These are phyloP conservation scores for Leptosomus discolor DNA, from an alignment of 2,113 vertebrate species.

Conservation along the genomic window DNA sequence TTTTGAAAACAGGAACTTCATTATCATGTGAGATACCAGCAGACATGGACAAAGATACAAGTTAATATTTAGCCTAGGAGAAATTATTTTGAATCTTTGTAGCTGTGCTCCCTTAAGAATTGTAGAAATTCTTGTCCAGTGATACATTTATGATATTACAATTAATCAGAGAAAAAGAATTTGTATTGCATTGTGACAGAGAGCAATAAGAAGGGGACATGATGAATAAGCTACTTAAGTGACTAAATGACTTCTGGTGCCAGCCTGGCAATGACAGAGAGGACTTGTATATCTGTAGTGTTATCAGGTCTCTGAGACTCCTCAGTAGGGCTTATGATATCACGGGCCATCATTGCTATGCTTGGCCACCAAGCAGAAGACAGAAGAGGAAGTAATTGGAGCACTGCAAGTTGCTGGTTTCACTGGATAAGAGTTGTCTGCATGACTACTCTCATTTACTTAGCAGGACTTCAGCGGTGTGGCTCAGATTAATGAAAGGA, in stretches of 20 bases:
- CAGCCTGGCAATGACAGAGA: not conserved
- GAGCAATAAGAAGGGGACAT: not conserved
- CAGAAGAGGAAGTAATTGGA: not conserved
- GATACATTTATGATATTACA: not conserved
- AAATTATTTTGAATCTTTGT: not conserved
- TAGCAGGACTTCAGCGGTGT: not conserved
- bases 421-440: not conserved
- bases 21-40: not conserved
- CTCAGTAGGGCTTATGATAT: not conserved
- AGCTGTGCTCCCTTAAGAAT: not conserved
- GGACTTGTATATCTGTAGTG: not conserved
- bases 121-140: not conserved
- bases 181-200: not conserved
- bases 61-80: not conserved
- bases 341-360: not conserved
- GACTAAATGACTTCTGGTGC: not conserved
- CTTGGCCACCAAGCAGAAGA: not conserved
- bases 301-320: not conserved
- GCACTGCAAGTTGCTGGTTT: not conserved
- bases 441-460: not conserved
- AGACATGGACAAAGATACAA: not conserved
- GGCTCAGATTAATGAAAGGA: not conserved
- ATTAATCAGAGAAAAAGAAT: not conserved
- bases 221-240: not conserved
- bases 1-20: not conserved